Conservation (phyloP, 2,113 vertebrate genomes). For the Gavia stellata region DNA sequence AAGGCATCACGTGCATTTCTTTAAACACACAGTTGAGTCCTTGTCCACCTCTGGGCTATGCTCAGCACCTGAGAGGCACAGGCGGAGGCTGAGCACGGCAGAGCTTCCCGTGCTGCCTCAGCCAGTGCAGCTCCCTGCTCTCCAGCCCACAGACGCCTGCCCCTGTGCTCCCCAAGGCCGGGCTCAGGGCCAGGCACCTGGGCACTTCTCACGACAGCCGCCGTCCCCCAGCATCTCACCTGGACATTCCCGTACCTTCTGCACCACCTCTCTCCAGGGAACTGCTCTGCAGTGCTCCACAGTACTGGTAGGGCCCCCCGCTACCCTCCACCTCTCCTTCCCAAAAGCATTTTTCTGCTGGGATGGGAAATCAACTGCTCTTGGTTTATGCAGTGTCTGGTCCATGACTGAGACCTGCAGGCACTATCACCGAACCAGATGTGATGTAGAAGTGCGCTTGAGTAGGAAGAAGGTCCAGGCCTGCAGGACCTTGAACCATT, state of each 20-base stretch:
- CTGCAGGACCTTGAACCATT: background rate
- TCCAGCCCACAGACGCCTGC: background rate
- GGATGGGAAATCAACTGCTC: background rate
- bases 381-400: background rate
- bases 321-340: background rate
- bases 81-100: background rate
- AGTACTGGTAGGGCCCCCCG: rapidly evolving
- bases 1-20: background rate
- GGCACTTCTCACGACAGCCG: background rate
- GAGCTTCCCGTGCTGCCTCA: background rate
- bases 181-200: background rate
- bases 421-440: background rate
- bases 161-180: background rate
- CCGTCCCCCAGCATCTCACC: background rate
- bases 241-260: background rate
- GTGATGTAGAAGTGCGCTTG: background rate
- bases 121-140: background rate
- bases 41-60: background rate
- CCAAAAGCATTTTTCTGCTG: background rate
- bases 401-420: background rate
- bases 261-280: background rate
- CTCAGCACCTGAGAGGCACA: background rate
- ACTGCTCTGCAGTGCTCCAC: background rate
- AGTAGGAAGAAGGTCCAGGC: background rate
- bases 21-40: background rate